These are phyloP conservation scores for Lycocerus yunnanus DNA, from an alignment of 2,888 invertebrate species.

Conservation along the genomic window DNA sequence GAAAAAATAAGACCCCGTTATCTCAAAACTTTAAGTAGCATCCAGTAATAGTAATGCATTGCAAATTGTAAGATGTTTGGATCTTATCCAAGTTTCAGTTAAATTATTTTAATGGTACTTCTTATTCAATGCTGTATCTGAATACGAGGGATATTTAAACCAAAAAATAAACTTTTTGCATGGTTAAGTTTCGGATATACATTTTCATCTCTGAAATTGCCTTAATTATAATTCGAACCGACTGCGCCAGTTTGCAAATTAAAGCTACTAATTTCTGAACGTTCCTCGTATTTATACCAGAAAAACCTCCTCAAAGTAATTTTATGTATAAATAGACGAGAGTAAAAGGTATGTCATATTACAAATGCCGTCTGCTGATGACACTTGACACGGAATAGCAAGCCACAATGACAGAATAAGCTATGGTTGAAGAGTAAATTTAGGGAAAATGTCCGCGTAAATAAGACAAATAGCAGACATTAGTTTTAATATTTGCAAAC, in stretches of 20 bases:
- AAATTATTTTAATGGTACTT: background rate
- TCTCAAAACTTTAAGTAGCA: background rate
- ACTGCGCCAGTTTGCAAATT: background rate
- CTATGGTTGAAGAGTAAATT: slow-evolving; percentile 20
- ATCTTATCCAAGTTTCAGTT: background rate
- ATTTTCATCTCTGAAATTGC: background rate
- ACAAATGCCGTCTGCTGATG: slow-evolving; percentile 32
- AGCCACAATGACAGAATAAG: slow-evolving; percentile 17
- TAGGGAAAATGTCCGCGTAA: slow-evolving; percentile 16
- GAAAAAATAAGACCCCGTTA: background rate
- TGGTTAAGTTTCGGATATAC: background rate
- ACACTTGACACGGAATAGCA: slow-evolving; percentile 32
- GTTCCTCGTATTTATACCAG: background rate
- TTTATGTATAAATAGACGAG: slow-evolving; percentile 2
- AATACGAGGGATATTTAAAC: background rate
- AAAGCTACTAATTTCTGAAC: background rate
- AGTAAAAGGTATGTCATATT: slow-evolving; percentile 28
- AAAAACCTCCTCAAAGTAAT: slow-evolving; percentile 1
- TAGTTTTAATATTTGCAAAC: slow-evolving; percentile 19
- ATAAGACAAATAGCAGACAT: slow-evolving; percentile 14
- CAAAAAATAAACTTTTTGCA: background rate
- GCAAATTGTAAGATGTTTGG: background rate
- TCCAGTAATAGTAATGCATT: background rate
- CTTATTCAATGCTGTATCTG: background rate
- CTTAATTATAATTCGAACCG: background rate